These are phyloP conservation scores for Saimiri boliviensis DNA, from an alignment of 2,113 vertebrate species.

Conservation along the genomic window DNA sequence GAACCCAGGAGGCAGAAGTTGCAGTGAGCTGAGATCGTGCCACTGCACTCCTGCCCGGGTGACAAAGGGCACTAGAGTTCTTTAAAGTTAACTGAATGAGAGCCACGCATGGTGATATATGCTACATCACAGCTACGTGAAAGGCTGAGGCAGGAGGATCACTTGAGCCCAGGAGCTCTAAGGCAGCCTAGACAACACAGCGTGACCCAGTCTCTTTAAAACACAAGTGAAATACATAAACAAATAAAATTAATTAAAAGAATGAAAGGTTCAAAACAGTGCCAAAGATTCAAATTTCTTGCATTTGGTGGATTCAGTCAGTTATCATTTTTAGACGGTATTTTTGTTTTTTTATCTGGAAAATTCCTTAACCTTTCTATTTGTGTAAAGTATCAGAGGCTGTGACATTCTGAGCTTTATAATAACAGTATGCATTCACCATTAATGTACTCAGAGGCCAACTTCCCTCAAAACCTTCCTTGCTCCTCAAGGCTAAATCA, in stretches of 20 bases:
- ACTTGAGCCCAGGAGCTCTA: not conserved
- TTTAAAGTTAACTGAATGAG: not conserved
- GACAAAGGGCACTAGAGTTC: not conserved
- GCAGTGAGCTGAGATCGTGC: too few species aligned
- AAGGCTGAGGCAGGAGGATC: not conserved
- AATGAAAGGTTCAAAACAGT: not conserved
- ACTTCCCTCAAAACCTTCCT: not conserved
- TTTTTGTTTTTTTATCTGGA: not conserved
- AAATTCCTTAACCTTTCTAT: not conserved
- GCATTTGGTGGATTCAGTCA: not conserved
- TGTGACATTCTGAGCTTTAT: not conserved
- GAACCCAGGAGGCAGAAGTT: too few species aligned
- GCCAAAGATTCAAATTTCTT: not conserved
- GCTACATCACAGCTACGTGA: not conserved
- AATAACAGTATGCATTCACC: not conserved
- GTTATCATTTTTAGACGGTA: not conserved
- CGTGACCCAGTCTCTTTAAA: not conserved
- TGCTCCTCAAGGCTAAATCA: not conserved
- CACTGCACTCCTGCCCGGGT: too few species aligned
- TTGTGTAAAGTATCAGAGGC: not conserved
- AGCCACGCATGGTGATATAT: not conserved
- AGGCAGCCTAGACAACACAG: not conserved
- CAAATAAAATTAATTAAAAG: not conserved
- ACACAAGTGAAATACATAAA: not conserved
- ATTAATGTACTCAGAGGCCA: not conserved